Evolutionary conservation across 2,797 vertebrate species (phyloP).

Genomic region (Xenopus petersii): DNA sequence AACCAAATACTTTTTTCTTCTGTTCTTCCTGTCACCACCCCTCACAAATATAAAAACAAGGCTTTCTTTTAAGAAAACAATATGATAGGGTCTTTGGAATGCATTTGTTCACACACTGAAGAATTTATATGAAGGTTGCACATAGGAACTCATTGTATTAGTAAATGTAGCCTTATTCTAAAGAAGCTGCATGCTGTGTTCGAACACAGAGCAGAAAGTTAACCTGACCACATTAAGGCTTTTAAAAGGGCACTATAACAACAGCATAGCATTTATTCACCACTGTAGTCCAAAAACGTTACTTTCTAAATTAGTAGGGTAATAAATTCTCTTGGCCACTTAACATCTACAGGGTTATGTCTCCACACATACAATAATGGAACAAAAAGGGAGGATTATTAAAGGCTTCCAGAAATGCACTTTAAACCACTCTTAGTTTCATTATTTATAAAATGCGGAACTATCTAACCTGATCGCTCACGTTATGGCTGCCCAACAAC

Average conservation of each 20-base stretch:
- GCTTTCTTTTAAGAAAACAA: neutral
- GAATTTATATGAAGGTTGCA: conserved; percentile 8
- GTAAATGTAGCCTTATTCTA: neutral
- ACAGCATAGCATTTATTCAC: neutral
- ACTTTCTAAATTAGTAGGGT: neutral
- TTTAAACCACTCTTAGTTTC: neutral
- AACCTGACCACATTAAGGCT: conserved; percentile 3
- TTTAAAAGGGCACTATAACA: neutral
- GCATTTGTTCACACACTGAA: neutral
- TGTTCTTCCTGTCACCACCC: too few species aligned
- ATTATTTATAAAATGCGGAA: too few species aligned
- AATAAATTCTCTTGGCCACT: neutral
- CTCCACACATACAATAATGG: neutral
- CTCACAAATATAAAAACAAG: neutral
- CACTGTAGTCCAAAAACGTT: neutral
- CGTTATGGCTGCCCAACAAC: too few species aligned
- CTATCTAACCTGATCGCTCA: too few species aligned
- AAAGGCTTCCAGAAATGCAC: neutral
- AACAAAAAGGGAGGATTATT: too few species aligned
- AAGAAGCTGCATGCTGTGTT: neutral
- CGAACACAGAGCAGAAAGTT: neutral
- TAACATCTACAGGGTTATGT: neutral
- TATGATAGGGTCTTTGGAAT: neutral
- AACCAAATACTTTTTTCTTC: too few species aligned
- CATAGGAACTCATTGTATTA: neutral